Evolutionary conservation across 2,888 invertebrate genomes (phyloP).

Genomic region (Lysandra coridon): DNA sequence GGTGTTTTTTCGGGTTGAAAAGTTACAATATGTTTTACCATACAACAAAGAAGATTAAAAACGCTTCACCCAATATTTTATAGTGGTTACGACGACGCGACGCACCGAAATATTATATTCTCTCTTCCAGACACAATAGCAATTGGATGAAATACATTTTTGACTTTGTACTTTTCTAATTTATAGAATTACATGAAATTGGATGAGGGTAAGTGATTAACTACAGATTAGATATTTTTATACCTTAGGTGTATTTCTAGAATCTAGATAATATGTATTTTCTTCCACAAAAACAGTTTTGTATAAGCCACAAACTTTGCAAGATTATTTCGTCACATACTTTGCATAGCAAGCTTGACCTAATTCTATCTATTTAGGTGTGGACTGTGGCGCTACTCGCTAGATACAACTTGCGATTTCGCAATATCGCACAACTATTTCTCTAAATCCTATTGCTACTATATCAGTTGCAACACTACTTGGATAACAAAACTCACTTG

Average conservation of each 20-base stretch:
- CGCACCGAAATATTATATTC: not conserved
- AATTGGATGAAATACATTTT: not conserved
- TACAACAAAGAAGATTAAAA: constrained; percentile 28
- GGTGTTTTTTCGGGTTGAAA: constrained; percentile 33
- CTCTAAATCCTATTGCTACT: not conserved
- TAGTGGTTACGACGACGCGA: not conserved
- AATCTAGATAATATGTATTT: too few species aligned
- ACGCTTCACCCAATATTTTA: constrained; percentile 7
- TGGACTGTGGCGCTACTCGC: not conserved
- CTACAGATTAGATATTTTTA: too few species aligned
- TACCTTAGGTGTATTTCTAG: too few species aligned
- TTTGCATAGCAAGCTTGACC: not conserved
- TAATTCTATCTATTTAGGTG: not conserved
- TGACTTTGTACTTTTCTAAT: not conserved
- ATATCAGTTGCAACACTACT: not conserved
- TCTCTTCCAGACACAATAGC: not conserved
- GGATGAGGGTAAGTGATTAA: not conserved
- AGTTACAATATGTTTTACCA: constrained; percentile 27
- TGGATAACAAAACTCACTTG: not conserved
- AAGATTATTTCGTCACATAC: not conserved
- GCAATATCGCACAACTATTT: not conserved
- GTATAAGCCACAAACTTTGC: not conserved
- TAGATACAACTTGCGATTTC: not conserved
- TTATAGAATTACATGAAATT: not conserved
- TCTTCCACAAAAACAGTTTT: not conserved